Evolutionary conservation across 2,113 vertebrate species (phyloP).

Genomic region (Ahaetulla prasina): DNA sequence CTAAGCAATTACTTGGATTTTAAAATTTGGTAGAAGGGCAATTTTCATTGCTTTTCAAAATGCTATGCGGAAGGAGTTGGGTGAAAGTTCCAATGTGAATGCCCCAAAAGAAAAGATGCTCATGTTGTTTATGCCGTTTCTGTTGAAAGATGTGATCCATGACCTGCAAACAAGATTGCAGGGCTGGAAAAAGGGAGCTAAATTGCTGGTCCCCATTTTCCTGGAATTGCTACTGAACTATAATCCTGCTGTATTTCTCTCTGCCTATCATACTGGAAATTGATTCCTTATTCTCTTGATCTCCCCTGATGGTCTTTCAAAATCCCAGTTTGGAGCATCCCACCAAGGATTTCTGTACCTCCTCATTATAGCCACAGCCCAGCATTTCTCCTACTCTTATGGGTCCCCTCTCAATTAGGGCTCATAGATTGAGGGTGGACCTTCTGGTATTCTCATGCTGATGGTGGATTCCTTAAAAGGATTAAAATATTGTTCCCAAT

Average conservation of each 20-base stretch:
- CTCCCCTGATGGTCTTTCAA: neutral
- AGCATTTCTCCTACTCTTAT: neutral
- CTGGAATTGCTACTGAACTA: neutral
- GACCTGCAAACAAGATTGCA: neutral
- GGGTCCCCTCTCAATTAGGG: neutral
- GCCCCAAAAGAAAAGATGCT: neutral
- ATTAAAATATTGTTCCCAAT: neutral
- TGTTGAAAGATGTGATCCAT: neutral
- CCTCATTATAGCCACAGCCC: neutral
- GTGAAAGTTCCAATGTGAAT: neutral
- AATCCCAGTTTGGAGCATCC: neutral
- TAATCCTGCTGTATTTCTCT: neutral
- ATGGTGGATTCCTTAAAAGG: neutral
- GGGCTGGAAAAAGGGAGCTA: neutral
- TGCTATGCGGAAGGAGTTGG: neutral
- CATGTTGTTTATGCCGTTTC: neutral
- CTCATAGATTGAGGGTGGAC: neutral
- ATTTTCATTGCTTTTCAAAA: neutral
- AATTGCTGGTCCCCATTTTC: neutral
- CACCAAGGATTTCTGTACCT: neutral
- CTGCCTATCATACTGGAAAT: neutral
- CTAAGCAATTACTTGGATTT: neutral
- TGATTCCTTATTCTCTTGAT: neutral
- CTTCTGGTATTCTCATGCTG: neutral
- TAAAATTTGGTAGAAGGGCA: neutral